Base-by-base conservation (phyloP, 2,888 invertebrate species). In the Cephus rjabovi region DNA sequence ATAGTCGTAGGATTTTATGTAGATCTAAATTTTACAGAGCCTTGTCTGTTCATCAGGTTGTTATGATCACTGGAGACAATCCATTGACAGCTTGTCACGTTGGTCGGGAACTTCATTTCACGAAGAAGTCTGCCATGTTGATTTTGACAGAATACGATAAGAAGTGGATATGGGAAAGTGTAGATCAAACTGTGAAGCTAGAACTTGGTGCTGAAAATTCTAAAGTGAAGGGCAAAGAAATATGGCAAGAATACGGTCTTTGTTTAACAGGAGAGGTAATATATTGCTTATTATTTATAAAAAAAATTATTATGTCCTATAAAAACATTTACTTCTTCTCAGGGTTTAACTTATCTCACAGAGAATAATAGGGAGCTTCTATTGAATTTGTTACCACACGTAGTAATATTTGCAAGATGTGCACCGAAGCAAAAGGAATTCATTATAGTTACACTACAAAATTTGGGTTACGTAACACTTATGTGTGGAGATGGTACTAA, bases 401-500 rank as follows among this genome's bases (percentile, higher is more conserved):
- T 99, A 12, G 95, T 96, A 76, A 97, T 99, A 3, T 99, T 97
- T 92, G 99, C 99, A 1, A 94, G 99, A 86, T 98, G 99, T 88
- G 98, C 98, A 2, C 99, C 99, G 0, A 99, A 99, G 90, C 99
- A 99, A 91, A 99, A 99, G 92, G 99, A 99, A 92, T 96, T 95
- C 89, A 96, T 99, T 3, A 96, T 99, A 73, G 96, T 97, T 12
- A 95, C 96, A 6, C 92, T 99, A 76, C 99, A 98, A 90, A 94
- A 95, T 40, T 92, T 97, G 15, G 99, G 99, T 6, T 97, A 95
- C 88, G 95, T 95, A 4, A 98, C 99, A 0, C 93, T 99, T 3
- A 99, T 99, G 99, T 99, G 99, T 90, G 99, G 99, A 2, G 99
- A 99, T 93, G 99, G 99, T 77, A 99, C 99, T 1, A 99, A 99